phyloP scores from a whole-genome alignment of 2,888 invertebrate species.

The Lissocephala sabroskyi region DNA sequence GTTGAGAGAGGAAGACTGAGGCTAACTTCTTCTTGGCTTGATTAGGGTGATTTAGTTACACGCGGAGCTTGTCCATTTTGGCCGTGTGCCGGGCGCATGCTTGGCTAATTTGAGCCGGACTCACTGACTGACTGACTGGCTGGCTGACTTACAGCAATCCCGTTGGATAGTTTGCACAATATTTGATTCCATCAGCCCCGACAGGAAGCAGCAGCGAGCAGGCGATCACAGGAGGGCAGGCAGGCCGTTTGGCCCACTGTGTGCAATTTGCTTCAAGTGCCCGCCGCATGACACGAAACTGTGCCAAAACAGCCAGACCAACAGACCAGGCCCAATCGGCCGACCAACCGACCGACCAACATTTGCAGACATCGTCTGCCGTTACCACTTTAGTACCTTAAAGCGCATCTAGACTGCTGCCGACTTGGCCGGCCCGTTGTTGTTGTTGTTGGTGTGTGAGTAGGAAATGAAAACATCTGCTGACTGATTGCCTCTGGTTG shows the following conservation, averaged over 20 bases:
- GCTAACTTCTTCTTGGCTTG: slow-evolving; percentile 30
- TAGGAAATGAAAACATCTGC: slow-evolving; percentile 66
- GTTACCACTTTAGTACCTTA: slow-evolving; percentile 38
- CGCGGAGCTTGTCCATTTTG: slow-evolving; percentile 19
- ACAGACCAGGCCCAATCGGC: not conserved
- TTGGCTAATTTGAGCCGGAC: slow-evolving; percentile 4
- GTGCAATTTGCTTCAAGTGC: slow-evolving; percentile 48
- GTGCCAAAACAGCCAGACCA: slow-evolving; percentile 34
- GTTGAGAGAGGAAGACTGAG: not conserved
- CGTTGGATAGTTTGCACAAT: slow-evolving; percentile 63
- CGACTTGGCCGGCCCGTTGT: slow-evolving; percentile 34
- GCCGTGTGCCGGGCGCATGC: slow-evolving; percentile 60
- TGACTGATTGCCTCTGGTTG: slow-evolving; percentile 63
- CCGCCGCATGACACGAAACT: slow-evolving; percentile 40
- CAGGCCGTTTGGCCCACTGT: slow-evolving; percentile 41
- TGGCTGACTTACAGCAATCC: slow-evolving; percentile 25
- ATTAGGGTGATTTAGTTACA: slow-evolving; percentile 64
- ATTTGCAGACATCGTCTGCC: slow-evolving; percentile 38
- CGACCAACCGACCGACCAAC: slow-evolving; percentile 20
- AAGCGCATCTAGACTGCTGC: slow-evolving; percentile 13
- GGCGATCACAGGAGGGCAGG: no score
- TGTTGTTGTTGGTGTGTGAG: slow-evolving; percentile 18
- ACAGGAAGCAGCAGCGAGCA: no score
- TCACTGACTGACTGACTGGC: not conserved
- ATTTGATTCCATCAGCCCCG: slow-evolving; percentile 63